These are phyloP conservation scores for Enteromius argenteus DNA, from an alignment of 2,797 vertebrate genomes.

Conservation along the genomic window DNA sequence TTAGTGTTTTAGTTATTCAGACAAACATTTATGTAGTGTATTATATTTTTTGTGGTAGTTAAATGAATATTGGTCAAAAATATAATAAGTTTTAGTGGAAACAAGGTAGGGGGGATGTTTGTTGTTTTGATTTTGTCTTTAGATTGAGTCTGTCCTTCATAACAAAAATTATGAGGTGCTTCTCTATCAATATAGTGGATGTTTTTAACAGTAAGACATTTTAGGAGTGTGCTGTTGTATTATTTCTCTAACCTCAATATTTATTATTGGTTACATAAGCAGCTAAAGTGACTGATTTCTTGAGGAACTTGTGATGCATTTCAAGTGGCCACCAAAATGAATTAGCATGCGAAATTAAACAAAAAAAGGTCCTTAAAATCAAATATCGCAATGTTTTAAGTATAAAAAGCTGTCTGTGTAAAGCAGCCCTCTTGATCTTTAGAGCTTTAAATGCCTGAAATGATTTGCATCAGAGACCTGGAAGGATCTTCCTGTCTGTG, in stretches of 20 bases:
- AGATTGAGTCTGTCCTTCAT: background rate
- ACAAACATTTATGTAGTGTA: background rate
- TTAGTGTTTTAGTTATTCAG: background rate
- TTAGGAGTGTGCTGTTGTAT: background rate
- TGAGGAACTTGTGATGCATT: background rate
- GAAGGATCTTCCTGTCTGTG: background rate
- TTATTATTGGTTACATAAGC: background rate
- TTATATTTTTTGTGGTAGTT: too few relatives aligned
- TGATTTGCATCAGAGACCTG: constrained; percentile 17
- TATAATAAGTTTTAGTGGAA: background rate
- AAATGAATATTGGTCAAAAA: too few relatives aligned
- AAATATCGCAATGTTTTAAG: background rate
- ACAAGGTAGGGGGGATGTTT: background rate
- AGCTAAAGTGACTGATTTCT: background rate
- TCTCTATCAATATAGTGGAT: too few relatives aligned
- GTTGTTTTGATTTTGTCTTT: background rate
- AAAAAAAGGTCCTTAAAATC: background rate
- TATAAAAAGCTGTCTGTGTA: background rate
- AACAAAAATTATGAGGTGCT: background rate
- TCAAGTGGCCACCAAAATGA: background rate
- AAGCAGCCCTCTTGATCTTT: background rate
- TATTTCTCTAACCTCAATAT: background rate
- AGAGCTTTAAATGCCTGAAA: background rate
- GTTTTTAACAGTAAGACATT: background rate
- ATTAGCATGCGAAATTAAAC: background rate